Base-by-base conservation (phyloP, 2,888 invertebrate genomes). In the Leptinotarsa peninsularis region DNA sequence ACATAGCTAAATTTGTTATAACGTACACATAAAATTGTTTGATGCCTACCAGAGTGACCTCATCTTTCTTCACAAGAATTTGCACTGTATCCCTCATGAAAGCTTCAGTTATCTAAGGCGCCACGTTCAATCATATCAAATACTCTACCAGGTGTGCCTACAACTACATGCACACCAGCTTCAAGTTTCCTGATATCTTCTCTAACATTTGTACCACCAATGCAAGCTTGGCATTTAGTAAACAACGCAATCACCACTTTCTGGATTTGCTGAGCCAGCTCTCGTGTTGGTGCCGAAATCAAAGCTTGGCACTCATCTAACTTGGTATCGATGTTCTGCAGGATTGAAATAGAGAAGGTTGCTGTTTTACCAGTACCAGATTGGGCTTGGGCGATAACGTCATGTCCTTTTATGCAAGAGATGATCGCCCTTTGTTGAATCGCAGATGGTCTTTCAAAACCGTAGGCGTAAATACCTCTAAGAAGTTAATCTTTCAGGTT, bases 371-470 rank as follows among this genome's bases (percentile, higher is more conserved):
- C 21, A 1, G 99, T 99, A 89, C 96, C 99, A 83, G 99, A 21
- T 21, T 21, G 21, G 21, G 21, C 21, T 21, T 21, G 21, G 21
- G 21, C 21, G 21, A 67, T 99, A 78, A 99, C 99, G 90, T 99
- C 99, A 87, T 94, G 94, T 76, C 97, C 98, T 74, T 93, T 94
- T 79, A 96, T 95, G 90, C 98, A 99, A 76, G 99, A 99, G 89
- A 98, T 94, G 87, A 99, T 99, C 80, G 99, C 99, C 87, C 99
- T 94, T 89, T 99, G 98, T 21, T 89, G 99, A 88, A 99, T 99
- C 82, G 99, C 98, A 49, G 99, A 99, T 76, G 99, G 99, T 88
- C 98, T 98, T 89, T 99, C 99, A 89, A 99, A 99, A 93, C 99
- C 99, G 91, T 99, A 99, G 81, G 98, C 98, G 89, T 98, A 99